These are phyloP conservation scores for Leucoma salicis DNA, from an alignment of 2,888 invertebrate genomes.

Conservation along the genomic window DNA sequence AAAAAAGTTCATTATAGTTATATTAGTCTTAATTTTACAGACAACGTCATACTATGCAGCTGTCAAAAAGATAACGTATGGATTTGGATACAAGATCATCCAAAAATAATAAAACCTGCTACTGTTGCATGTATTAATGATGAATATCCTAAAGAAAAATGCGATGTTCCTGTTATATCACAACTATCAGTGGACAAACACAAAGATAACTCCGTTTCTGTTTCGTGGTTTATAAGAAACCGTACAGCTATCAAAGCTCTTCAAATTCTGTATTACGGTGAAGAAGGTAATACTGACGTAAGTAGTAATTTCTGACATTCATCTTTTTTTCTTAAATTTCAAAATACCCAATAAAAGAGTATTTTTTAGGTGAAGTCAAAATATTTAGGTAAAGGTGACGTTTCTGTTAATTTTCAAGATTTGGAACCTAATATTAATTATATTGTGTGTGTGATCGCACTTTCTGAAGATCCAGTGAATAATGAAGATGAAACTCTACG, in stretches of 20 bases:
- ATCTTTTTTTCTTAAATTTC: no score
- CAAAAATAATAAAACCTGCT: constrained; percentile 71
- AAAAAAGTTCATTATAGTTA: not conserved
- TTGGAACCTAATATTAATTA: constrained; percentile 62
- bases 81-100: constrained; percentile 96
- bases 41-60: constrained; percentile 93
- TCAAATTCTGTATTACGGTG: constrained; percentile 89
- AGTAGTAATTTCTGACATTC: constrained; percentile 34
- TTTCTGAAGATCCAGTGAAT: constrained; percentile 58
- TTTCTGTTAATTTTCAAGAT: constrained; percentile 60
- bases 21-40: constrained; percentile 71
- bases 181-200: constrained; percentile 93
- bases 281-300: constrained; percentile 56
- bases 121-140: constrained; percentile 62
- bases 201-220: constrained; percentile 91
- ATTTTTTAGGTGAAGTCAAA: constrained; percentile 65
- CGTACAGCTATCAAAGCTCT: constrained; percentile 92
- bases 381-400: constrained; percentile 62
- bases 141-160: constrained; percentile 71
- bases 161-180: constrained; percentile 88
- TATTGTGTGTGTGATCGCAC: constrained; percentile 63
- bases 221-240: constrained; percentile 95
- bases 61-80: constrained; percentile 95
- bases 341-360: not conserved
- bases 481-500: constrained; percentile 44